Evolutionary conservation across 1,140 invertebrate species (phyloP).

Genomic region (Euwallacea fornicatus): DNA sequence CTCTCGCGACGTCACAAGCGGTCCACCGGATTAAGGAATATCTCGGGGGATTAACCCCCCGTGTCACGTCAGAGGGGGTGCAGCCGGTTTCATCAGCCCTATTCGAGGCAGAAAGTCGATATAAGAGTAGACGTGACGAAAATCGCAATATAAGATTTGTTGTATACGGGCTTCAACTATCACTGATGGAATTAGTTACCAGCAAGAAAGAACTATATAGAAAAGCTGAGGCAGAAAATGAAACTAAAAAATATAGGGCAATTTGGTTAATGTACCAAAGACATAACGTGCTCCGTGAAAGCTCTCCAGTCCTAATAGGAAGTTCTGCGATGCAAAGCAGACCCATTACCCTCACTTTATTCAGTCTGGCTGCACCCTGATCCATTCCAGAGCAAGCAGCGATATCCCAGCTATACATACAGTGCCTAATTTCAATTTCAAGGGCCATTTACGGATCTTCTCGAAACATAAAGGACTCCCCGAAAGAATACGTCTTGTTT

Average conservation of each 20-base stretch:
- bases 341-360: constrained; percentile 18
- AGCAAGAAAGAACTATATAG: too few relatives aligned
- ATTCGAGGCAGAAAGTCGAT: constrained; percentile 25
- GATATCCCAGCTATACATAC: constrained; percentile 29
- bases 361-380: constrained; percentile 16
- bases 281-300: neutral
- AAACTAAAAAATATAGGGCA: neutral
- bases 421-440: constrained; percentile 36
- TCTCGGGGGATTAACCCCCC: constrained; percentile 28
- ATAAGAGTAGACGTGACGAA: constrained; percentile 26
- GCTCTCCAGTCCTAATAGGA: constrained; percentile 1
- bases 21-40: constrained; percentile 25
- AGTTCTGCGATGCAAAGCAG: constrained; percentile 17
- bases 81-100: constrained; percentile 16
- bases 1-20: constrained; percentile 22
- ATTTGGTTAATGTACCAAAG: constrained; percentile 2
- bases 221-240: too few relatives aligned
- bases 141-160: constrained; percentile 21
- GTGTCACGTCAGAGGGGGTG: constrained; percentile 12
- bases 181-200: neutral
- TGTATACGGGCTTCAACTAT: constrained; percentile 7
- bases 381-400: constrained; percentile 15
- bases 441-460: constrained; percentile 31
- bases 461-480: constrained; percentile 29
- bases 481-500: constrained; percentile 29